Evolutionary conservation across 2,888 invertebrate species (phyloP).

Genomic region (Euplexia lucipara): DNA sequence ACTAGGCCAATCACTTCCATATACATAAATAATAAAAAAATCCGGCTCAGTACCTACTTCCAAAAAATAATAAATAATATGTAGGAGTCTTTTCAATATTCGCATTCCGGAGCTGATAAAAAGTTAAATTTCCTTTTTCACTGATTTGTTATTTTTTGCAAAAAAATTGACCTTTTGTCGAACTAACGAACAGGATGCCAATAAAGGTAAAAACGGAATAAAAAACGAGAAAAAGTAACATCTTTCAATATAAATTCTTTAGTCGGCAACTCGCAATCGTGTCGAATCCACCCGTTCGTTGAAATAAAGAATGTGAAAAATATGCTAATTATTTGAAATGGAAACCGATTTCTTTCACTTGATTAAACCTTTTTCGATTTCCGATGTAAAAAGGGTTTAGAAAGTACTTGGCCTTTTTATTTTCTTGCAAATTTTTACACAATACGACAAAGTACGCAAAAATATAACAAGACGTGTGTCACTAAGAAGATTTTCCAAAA

Average conservation of each 20-base stretch:
- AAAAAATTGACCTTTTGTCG: slow-evolving; percentile 49
- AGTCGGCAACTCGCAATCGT: slow-evolving; percentile 13
- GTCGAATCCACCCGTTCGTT: slow-evolving; percentile 32
- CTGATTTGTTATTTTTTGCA: slow-evolving; percentile 44
- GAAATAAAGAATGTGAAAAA: slow-evolving; percentile 30
- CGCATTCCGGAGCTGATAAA: slow-evolving; percentile 31
- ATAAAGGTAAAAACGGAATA: slow-evolving; percentile 37
- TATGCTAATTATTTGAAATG: slow-evolving; percentile 35
- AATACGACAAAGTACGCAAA: background rate
- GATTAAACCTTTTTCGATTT: slow-evolving; percentile 19
- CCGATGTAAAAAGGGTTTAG: background rate
- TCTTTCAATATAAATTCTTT: slow-evolving; percentile 23
- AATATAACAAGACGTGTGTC: background rate
- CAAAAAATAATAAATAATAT: background rate
- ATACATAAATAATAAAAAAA: background rate
- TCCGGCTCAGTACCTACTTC: background rate
- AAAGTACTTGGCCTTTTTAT: too few species aligned
- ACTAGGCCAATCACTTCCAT: background rate
- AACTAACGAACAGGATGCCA: slow-evolving; percentile 32
- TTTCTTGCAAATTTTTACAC: too few species aligned
- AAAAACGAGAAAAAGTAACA: slow-evolving; percentile 12
- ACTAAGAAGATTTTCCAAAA: background rate
- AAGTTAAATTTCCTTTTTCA: slow-evolving; percentile 48
- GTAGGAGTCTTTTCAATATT: slow-evolving; percentile 11
- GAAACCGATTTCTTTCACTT: slow-evolving; percentile 6